Base-by-base conservation (phyloP, 2,888 invertebrate species). In the Papilio protenor region DNA sequence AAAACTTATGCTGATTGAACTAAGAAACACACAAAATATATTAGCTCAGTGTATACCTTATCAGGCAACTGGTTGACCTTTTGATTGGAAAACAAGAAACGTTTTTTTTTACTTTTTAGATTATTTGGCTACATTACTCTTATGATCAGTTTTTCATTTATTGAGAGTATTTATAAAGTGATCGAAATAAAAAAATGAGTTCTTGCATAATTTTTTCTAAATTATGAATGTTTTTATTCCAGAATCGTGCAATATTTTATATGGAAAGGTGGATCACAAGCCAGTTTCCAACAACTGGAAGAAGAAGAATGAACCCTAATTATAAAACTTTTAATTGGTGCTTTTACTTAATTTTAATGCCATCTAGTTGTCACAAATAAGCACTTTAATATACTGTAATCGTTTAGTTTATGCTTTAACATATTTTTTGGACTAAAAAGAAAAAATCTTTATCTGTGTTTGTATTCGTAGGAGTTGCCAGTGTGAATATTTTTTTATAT, bases 221-320 rank as follows among this genome's bases (percentile, higher is more conserved):
- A 27, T 52, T 12, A 72, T 40, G 21, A n/a, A 55, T 27, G 57
- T 81, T 72, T 80, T 84, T 80, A 77, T 92, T 92, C 79, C 89
- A 93, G 93, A 79, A 81, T 89, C 73, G 92, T 92, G 55, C 91
- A 90, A 81, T 91, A 88, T 81, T 90, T 84, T 81, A 87, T 89
- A 82, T 86, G 89, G 88, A 89, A 87, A 77, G 77, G 81, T 45
- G 73, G 85, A 1, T 66, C 88, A 64, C 78, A 78, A n/a, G 74
- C 82, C 18, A 78, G 83, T 6, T 92, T 91, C 80, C 85, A 83
- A 71, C 77, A 47, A 66, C 77, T 85, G 76, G 76, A 64, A 45
- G 70, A 73, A 45, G 57, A 73, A 1, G 74, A 23, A 33, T 55
- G 12, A 14, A 21, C 12, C 14, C 12, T 8, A 23, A 40, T 52